A percentile compares a stretch with the other conserved stretches of the same genome.
Evolutionary conservation across 2,113 vertebrate genomes (phyloP).

Genomic region (Dasyornis broadbenti): DNA sequence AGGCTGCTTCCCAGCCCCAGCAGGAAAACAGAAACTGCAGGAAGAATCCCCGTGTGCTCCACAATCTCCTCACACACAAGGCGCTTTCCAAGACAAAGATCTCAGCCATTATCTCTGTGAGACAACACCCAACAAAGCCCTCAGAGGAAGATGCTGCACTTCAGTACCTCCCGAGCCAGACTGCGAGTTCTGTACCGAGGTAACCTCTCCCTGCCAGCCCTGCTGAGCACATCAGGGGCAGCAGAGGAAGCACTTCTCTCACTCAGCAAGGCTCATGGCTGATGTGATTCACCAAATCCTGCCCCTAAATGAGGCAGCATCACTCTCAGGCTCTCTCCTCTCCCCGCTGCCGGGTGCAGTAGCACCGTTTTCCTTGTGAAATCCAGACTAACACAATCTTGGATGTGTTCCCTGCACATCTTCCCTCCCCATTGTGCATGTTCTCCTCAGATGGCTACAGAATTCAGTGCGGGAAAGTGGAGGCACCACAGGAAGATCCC

Average conservation of each 20-base stretch:
- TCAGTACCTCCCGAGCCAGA: neutral
- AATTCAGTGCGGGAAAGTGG: neutral
- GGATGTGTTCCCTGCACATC: neutral
- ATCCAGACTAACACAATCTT: neutral
- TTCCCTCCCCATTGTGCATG: neutral
- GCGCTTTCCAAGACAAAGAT: neutral
- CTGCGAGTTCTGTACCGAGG: neutral
- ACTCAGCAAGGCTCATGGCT: neutral
- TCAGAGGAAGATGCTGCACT: neutral
- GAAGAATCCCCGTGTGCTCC: neutral
- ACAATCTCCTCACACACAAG: neutral
- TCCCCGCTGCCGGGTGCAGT: neutral
- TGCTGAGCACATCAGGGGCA: neutral
- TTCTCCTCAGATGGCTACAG: neutral
- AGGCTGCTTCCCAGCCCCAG: neutral
- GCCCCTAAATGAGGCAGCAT: neutral
- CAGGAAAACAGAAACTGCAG: neutral
- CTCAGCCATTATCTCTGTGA: neutral
- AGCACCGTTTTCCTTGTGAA: neutral
- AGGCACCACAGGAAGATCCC: neutral
- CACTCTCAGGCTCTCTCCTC: neutral
- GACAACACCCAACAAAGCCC: neutral
- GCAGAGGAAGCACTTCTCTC: neutral
- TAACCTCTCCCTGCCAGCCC: neutral
- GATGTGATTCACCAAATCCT: neutral